Conservation (phyloP, 30 jellyfish, hydroid and myxozoan species). For the Pelagia noctiluca region DNA sequence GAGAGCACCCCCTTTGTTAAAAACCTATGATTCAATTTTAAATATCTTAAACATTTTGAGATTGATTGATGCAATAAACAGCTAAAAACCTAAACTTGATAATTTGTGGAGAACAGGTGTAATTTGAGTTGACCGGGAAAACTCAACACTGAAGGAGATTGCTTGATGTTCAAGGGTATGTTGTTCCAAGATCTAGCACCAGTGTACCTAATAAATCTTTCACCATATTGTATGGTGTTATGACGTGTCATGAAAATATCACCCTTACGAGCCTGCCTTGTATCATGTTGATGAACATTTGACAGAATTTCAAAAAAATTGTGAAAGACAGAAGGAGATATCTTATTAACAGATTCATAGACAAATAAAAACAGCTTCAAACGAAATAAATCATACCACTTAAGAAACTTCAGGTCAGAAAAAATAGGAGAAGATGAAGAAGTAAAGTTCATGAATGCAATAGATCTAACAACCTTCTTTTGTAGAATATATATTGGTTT, state of each 20-base stretch:
- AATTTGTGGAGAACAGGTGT: constrained; percentile 45
- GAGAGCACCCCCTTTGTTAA: neutral
- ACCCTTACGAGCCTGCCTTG: constrained; percentile 55
- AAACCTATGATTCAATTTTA: neutral
- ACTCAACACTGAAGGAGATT: constrained; percentile 24
- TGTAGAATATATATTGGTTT: neutral
- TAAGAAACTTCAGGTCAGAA: neutral
- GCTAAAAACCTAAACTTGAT: constrained; percentile 6
- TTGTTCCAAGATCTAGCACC: constrained; percentile 61
- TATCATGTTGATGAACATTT: constrained; percentile 51
- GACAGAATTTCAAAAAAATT: constrained; percentile 41
- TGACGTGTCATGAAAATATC: constrained; percentile 47
- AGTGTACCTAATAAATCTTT: constrained; percentile 57
- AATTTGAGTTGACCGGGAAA: constrained; percentile 35
- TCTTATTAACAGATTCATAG: constrained; percentile 39
- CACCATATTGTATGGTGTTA: constrained; percentile 43
- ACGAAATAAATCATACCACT: neutral
- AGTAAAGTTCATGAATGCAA: neutral
- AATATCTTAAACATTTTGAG: too few species aligned
- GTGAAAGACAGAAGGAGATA: constrained; percentile 39
- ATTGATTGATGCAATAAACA: too few species aligned
- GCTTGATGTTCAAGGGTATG: constrained; percentile 42
- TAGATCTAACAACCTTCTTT: too few species aligned
- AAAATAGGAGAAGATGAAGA: neutral
- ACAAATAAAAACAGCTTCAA: constrained; percentile 31